Base-by-base conservation (phyloP, 2,113 vertebrate genomes). In the Leucopsar rothschildi region DNA sequence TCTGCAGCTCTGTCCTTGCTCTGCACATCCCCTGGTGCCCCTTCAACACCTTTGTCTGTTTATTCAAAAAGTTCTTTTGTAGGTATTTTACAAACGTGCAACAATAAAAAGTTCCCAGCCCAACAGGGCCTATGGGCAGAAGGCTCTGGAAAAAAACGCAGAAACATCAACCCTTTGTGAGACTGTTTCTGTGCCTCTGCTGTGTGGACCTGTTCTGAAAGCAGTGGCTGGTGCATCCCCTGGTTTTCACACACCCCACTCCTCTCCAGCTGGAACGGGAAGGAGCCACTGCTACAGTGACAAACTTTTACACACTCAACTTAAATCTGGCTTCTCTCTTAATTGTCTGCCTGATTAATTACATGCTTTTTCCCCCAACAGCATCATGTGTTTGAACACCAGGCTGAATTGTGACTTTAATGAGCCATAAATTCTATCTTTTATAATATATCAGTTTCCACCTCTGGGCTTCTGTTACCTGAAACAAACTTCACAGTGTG, bases 381-480 rank as follows among this genome's bases (percentile, higher is more conserved):
- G 61, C 27, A 1, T 55, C 65, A 12, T 76, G 60, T 65, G 47
- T 88, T 56, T 82, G 65, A 92, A 65, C 28, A 63, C 24, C 12
- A 23, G 9, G 23, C 37, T 91, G 49, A 47, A 86, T 52, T 91
- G 50, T 80, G 77, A 91, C 66, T 93, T 93, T 70, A 66, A 97
- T 93, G 87, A 96, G 89, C 92, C 91, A 82, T 92, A 94, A 95
- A 95, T 79, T 35, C 79, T 92, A 84, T 86, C 92, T 93, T 90
- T 83, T 72, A 47, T 64, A 91, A 94, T 89, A 80, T 24, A 95
- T 90, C 90, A 93, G 18, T 37, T 95, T 69, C 72, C 8, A 37
- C 82, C 79, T 95, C 70, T 75, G 66, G 93, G 85, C 55, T 88
- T 57, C 83, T 73, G 47, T 93, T 90, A 95, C 72, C 83, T 65